Conservation (phyloP, 2,888 invertebrate genomes). For the Brachypterus glaber region DNA sequence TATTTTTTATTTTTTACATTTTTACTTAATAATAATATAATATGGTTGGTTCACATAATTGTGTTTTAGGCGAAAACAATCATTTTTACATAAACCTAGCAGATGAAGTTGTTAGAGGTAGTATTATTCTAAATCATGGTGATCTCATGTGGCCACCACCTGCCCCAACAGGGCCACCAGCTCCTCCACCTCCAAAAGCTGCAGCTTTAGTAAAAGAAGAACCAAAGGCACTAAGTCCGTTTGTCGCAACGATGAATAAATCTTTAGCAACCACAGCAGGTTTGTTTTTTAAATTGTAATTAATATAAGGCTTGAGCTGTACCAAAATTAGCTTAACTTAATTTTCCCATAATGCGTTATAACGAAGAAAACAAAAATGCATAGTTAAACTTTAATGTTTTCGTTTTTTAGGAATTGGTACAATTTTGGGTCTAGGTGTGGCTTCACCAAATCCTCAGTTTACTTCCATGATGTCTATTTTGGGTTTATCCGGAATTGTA, state of each 20-base stretch:
- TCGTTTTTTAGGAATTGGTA: conserved; percentile 52
- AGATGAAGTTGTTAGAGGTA: conserved; percentile 80
- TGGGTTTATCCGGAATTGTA: conserved; percentile 72
- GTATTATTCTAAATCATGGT: conserved; percentile 68
- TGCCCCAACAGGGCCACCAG: conserved; percentile 46
- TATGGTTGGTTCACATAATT: background rate
- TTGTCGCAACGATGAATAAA: conserved; percentile 59
- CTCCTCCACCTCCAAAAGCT: conserved; percentile 35
- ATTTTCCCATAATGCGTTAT: too few relatives aligned
- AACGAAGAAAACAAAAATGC: too few relatives aligned
- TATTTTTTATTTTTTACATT: too few relatives aligned
- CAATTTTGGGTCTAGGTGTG: conserved; percentile 58
- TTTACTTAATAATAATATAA: conserved; percentile 5
- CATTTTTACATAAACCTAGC: conserved; percentile 70
- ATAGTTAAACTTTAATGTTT: background rate
- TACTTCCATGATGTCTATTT: conserved; percentile 78
- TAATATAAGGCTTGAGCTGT: too few relatives aligned
- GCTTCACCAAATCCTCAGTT: conserved; percentile 77
- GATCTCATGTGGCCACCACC: conserved; percentile 74
- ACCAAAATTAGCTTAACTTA: too few relatives aligned
- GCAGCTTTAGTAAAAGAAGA: conserved; percentile 25
- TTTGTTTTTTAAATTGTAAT: too few relatives aligned
- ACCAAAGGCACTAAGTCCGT: conserved; percentile 45
- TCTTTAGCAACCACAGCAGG: conserved; percentile 60
- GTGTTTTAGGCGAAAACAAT: conserved; percentile 55